Evolutionary conservation across 2,113 vertebrate genomes (phyloP).

Genomic region (Chionodraco myersi): DNA sequence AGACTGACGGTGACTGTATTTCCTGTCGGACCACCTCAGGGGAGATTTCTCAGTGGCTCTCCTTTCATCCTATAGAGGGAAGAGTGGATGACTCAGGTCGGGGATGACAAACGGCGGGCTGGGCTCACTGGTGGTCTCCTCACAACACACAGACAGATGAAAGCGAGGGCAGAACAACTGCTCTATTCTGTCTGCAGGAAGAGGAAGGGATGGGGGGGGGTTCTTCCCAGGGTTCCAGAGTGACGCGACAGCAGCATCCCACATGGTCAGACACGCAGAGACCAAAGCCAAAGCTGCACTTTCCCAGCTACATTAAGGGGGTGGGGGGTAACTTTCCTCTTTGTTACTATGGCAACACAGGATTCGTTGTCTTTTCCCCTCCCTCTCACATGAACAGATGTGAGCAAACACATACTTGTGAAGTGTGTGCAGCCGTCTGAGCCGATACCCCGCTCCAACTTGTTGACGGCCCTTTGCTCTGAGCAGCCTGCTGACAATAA

Average conservation of each 20-base stretch:
- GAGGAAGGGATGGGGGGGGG: constrained; percentile 20
- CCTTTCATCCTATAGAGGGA: constrained; percentile 66
- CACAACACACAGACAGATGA: constrained; percentile 57
- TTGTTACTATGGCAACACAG: constrained; percentile 81
- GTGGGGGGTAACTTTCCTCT: constrained; percentile 45
- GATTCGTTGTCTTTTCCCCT: constrained; percentile 60
- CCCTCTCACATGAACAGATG: constrained; percentile 64
- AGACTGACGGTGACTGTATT: constrained; percentile 55
- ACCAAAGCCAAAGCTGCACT: constrained; percentile 21
- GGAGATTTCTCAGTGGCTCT: constrained; percentile 49
- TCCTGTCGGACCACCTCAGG: constrained; percentile 64
- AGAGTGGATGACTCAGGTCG: constrained; percentile 69
- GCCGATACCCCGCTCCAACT: constrained; percentile 50
- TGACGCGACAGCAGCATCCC: constrained; percentile 26
- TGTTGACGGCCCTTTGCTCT: constrained; percentile 28
- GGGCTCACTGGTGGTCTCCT: constrained; percentile 48
- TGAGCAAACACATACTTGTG: constrained; percentile 65
- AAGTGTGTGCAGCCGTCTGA: constrained; percentile 50
- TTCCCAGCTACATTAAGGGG: constrained; percentile 42
- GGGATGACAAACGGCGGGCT: constrained; percentile 45
- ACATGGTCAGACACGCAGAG: constrained; percentile 33
- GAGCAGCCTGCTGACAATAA: constrained; percentile 51
- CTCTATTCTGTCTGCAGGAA: constrained; percentile 61
- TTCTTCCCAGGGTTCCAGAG: constrained; percentile 51
- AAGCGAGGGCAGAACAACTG: constrained; percentile 61